Evolutionary conservation across 2,888 invertebrate species (phyloP), one percentile per base, ranked within the genome.

Genomic region (Xestia sexstrigata): DNA sequence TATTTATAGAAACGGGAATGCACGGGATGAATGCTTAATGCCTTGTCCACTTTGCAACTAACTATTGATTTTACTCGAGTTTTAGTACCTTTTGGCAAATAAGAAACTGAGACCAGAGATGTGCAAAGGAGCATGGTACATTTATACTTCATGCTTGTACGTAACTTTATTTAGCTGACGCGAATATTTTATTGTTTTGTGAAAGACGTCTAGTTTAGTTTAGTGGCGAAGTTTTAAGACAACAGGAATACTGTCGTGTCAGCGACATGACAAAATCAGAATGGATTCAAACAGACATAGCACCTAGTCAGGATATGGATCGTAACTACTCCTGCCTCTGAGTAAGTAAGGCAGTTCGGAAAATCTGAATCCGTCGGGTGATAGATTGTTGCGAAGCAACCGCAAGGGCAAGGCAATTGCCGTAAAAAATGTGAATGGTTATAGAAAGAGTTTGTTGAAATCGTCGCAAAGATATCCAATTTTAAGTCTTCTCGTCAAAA

Each of bases 1-100:
- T 88, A 88, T 88, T 88, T 88, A 79, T 88, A 88, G 88, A 83
- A 63, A 13, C 80, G 82, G 82, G 88, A 85, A 83, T 68, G 81
- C 66, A 72, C 82, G 67, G 80, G 83, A 89, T 78, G 88, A 86
- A 89, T 85, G 80, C 82, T 76, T 81, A 85, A 88, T 83, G 82
- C 76, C 68, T 74, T 88, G 81, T 80, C 71, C 88, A 82, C 62
- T 85, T 84, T 69, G 77, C 71, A 81, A 69, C 39, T 76, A 76
- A 83, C 74, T 69, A 79, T 74, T 13, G 70, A 77, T 70, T 60
- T 68, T 83, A 66, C n/a, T 58, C 47, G 30, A 42, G 42, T 70
- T 77, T 66, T 60, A 62, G 26, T 49, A 26, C 20, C 74, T 83
- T 76, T 82, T 76, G 74, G 72, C 68, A 63, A 45, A 30, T 26